phyloP scores from a whole-genome alignment of 2,888 invertebrate genomes.

The Smittia sp. region DNA sequence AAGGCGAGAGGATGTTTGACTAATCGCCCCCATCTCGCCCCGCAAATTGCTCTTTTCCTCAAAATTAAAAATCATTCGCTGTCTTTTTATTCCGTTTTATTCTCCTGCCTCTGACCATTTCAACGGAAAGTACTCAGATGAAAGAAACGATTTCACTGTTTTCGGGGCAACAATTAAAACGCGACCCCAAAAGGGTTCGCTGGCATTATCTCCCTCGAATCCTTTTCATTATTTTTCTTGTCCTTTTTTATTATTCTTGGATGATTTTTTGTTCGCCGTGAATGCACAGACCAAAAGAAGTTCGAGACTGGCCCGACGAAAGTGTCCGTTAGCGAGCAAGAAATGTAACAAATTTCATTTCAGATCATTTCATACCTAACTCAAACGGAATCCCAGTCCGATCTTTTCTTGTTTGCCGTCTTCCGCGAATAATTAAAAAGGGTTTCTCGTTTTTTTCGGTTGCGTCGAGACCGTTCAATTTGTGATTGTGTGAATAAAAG shows the following conservation, averaged over 20 bases:
- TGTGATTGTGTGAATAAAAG: background rate
- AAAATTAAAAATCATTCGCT: slow-evolving; percentile 9
- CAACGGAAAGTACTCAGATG: background rate
- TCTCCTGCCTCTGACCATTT: background rate
- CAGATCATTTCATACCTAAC: background rate
- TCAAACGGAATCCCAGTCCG: background rate
- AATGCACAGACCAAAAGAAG: background rate
- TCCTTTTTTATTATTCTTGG: background rate
- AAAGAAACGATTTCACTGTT: background rate
- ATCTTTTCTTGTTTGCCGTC: background rate
- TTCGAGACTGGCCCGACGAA: background rate
- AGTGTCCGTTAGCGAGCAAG: too few relatives aligned
- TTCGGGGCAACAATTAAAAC: background rate
- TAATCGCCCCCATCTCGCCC: background rate
- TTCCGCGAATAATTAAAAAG: background rate
- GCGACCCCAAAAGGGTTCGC: background rate
- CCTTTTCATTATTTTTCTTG: background rate
- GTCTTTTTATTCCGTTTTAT: background rate
- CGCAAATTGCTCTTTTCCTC: background rate
- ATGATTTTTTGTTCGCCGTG: background rate
- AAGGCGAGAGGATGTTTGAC: background rate
- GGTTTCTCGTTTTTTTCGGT: background rate
- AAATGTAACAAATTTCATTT: background rate
- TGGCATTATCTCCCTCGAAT: background rate
- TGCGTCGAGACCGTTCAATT: background rate